A percentile compares a stretch with the other conserved stretches of the same genome.
Conservation (phyloP, 2,888 invertebrate species). For the Pandemis corylana region DNA sequence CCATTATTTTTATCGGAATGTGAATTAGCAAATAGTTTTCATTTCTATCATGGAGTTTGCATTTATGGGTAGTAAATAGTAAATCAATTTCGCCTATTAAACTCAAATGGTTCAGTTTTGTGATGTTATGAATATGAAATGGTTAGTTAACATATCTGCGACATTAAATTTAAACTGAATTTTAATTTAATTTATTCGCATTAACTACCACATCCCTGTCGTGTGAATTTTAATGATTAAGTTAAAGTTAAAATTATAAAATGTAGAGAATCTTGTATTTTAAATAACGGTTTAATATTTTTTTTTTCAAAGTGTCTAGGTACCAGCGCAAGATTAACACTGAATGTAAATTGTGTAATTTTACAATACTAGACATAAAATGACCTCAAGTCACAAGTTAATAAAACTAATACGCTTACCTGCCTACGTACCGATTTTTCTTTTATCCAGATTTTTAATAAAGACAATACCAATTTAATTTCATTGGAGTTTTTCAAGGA, state of each 20-base stretch:
- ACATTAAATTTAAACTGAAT: neutral
- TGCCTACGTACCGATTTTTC: too few species aligned
- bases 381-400: too few species aligned
- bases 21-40: slow-evolving; percentile 31
- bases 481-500: too few species aligned
- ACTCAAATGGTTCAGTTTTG: slow-evolving; percentile 3
- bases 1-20: neutral
- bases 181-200: slow-evolving; percentile 1
- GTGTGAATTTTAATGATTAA: neutral
- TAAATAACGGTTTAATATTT: neutral
- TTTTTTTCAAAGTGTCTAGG: too few species aligned
- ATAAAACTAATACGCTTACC: too few species aligned
- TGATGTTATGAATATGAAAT: neutral
- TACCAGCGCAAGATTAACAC: too few species aligned
- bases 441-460: too few species aligned
- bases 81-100: neutral
- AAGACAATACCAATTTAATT: too few species aligned
- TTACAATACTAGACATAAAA: too few species aligned
- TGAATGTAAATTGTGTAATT: too few species aligned
- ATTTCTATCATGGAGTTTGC: neutral
- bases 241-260: neutral
- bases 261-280: neutral
- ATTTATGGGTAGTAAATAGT: neutral
- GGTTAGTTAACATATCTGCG: neutral
- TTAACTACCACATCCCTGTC: neutral